Evolutionary conservation across 1,140 invertebrate genomes (phyloP).

Genomic region (Sipha flava): DNA sequence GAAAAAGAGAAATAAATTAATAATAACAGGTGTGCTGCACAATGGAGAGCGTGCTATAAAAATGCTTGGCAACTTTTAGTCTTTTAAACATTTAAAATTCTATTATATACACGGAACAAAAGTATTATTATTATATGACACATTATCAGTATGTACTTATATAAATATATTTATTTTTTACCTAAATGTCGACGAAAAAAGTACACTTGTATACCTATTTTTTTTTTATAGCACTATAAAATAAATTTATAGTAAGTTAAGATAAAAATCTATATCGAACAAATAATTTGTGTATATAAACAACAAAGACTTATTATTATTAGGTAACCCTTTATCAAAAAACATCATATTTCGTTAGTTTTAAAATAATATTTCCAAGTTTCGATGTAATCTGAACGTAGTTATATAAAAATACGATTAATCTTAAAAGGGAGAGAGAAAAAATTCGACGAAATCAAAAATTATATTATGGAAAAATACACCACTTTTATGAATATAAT

Average conservation of each 20-base stretch:
- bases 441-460: no score
- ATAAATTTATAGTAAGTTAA: neutral
- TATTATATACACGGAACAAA: neutral
- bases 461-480: no score
- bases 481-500: no score
- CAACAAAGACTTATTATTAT: neutral
- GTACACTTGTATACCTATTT: neutral
- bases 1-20: constrained; percentile 12
- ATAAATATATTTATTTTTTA: neutral
- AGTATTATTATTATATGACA: neutral
- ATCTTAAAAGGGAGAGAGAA: no score
- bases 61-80: neutral
- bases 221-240: no score
- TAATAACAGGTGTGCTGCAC: constrained; percentile 18
- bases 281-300: neutral
- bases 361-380: neutral
- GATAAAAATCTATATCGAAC: neutral
- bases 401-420: no score
- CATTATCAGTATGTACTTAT: neutral
- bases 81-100: neutral
- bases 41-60: neutral
- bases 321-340: neutral
- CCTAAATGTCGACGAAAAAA: neutral
- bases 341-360: neutral
- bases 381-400: no score